Base-by-base conservation (phyloP, 2,888 invertebrate genomes). In the Biston stratarius region DNA sequence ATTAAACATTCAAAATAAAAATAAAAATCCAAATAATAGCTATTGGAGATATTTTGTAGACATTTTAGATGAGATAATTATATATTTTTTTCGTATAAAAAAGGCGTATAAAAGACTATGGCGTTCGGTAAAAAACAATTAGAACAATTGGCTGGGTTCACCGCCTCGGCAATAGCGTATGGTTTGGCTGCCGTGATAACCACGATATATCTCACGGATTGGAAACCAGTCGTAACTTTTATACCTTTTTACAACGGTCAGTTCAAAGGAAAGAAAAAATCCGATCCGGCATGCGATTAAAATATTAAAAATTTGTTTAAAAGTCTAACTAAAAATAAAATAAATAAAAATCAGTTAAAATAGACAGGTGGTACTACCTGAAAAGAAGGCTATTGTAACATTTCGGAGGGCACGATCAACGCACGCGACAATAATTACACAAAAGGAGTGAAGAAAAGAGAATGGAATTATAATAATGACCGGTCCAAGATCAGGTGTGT, bases 161-260 rank as follows among this genome's bases (percentile, higher is more conserved):
- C 94, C 47, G 94, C 95, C 0, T 95, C 96, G 9, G 90, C 94
- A 6, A 74, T 91, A 6, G 82, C 89, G 0, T 97, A 95, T 81
- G 96, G 96, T 33, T 83, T 94, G 42, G 93, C 95, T 0, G 94
- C 94, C 45, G 85, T 94, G n/a, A 76, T 95, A 11, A 88, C 86
- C 0, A 63, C 96, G 12, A 77, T 96, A 0, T 98, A 96, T 83
- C 86, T 96, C 59, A 97, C 97, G 0, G 97, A 97, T 78, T 98
- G 97, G 97, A 96, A 95, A 83, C 80, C 94, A 10, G 84, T 97
- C 12, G 91, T 95, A 38, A 94, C 95, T 72, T 96, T 95, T 82
- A 84, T 97, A 61, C 97, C 97, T 7, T 96, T 95, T 85, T 97
- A 97, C 85, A 95, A 95, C 78, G 94, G 95, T 40, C 96, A 96